Evolutionary conservation across 2,888 invertebrate genomes (phyloP).

Genomic region (Hypomecis punctinalis): DNA sequence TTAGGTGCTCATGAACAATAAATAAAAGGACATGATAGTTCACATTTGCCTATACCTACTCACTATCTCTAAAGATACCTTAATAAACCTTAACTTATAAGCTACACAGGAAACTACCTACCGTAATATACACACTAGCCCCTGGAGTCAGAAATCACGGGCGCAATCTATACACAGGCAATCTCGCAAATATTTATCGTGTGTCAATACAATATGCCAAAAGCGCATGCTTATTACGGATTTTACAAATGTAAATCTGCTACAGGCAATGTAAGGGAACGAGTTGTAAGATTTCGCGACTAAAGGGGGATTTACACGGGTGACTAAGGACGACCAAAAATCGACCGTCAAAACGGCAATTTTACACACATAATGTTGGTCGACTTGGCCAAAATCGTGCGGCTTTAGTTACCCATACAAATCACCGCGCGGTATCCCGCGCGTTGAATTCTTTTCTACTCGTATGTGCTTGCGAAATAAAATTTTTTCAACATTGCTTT

Average conservation of each 20-base stretch:
- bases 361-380: too few species aligned
- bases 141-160: slow-evolving; percentile 51
- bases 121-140: slow-evolving; percentile 36
- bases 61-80: too few species aligned
- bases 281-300: slow-evolving; percentile 37
- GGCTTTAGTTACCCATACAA: too few species aligned
- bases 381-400: too few species aligned
- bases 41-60: too few species aligned
- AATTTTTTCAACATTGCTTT: neutral
- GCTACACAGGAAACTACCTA: slow-evolving; percentile 53
- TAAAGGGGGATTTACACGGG: too few species aligned
- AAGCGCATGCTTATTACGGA: slow-evolving; percentile 79
- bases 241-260: slow-evolving; percentile 80
- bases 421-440: too few species aligned
- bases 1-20: too few species aligned
- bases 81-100: too few species aligned
- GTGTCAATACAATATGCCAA: slow-evolving; percentile 84
- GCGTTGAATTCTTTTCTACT: slow-evolving; percentile 25
- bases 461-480: neutral
- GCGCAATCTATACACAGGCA: slow-evolving; percentile 68
- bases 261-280: slow-evolving; percentile 58
- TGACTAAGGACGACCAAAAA: too few species aligned
- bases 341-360: too few species aligned
- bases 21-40: too few species aligned
- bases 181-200: slow-evolving; percentile 81